phyloP scores from a whole-genome alignment of 2,797 vertebrate genomes.

The Acropternis orthonyx region DNA sequence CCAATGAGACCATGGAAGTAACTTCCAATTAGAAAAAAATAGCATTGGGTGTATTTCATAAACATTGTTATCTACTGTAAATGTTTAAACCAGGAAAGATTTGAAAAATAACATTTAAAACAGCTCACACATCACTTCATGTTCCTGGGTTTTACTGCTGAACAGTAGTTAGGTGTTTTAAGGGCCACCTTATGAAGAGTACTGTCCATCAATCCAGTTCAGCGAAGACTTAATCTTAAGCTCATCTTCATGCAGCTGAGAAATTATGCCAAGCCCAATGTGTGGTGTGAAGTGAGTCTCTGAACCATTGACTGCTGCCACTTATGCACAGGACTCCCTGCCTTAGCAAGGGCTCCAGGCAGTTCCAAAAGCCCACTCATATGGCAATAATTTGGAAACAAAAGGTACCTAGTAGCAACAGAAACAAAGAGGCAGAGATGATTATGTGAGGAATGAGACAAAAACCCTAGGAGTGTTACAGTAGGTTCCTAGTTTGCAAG shows the following conservation, averaged over 20 bases:
- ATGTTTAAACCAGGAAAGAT: not conserved
- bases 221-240: not conserved
- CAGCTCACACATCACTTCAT: not conserved
- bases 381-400: not conserved
- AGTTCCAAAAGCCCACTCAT: not conserved
- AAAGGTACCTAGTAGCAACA: not conserved
- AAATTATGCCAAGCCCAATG: fast-evolving
- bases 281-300: fast-evolving
- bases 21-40: not conserved
- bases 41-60: not conserved
- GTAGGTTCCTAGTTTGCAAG: not conserved
- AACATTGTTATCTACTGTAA: not conserved
- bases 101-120: not conserved
- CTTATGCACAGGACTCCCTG: not conserved
- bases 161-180: not conserved
- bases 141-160: not conserved
- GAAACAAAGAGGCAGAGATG: not conserved
- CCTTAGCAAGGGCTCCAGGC: not conserved
- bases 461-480: not conserved
- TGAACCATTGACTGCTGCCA: not conserved
- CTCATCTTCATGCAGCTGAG: not conserved
- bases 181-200: not conserved
- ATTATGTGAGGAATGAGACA: not conserved
- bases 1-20: not conserved
- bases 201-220: fast-evolving